Conservation (phyloP, 2,888 invertebrate genomes). For the Phortica magna region DNA sequence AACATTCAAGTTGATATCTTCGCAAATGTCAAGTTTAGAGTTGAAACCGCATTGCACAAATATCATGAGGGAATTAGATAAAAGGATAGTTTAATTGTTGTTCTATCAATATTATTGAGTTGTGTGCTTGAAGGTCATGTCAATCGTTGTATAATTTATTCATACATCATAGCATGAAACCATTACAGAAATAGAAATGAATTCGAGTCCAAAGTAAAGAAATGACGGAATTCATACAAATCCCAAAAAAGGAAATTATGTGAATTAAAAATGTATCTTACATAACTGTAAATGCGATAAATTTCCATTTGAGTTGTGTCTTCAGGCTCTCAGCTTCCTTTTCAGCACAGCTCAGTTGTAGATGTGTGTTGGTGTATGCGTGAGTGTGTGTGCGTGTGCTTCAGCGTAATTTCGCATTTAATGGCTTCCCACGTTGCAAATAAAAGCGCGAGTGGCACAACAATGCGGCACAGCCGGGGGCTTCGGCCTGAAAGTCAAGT, state of each 20-base stretch:
- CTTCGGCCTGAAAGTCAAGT: not conserved
- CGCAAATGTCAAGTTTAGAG: too few species aligned
- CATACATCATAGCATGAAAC: too few species aligned
- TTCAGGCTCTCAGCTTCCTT: constrained; percentile 1
- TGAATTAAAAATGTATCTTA: constrained; percentile 14
- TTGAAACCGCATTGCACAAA: too few species aligned
- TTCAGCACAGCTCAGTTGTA: too few species aligned
- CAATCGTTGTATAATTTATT: too few species aligned
- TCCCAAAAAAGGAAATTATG: not conserved
- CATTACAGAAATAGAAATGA: too few species aligned
- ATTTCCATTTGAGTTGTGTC: constrained; percentile 42
- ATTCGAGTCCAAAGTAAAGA: too few species aligned
- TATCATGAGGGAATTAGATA: too few species aligned
- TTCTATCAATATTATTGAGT: too few species aligned
- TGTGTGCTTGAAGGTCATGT: too few species aligned
- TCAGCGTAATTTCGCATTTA: constrained; percentile 57
- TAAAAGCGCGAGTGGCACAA: constrained; percentile 25
- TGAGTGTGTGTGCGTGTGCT: constrained; percentile 16
- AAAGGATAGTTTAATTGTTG: too few species aligned
- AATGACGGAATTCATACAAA: not conserved
- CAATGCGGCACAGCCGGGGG: not conserved
- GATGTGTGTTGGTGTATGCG: not conserved
- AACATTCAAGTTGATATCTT: too few species aligned
- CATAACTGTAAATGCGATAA: constrained; percentile 52
- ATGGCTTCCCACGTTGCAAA: constrained; percentile 52